Percentiles rank a stretch among this genome's conserved stretches.
These are phyloP conservation scores for Noctua fimbriata DNA, from an alignment of 2,888 invertebrate genomes.

Conservation along the genomic window DNA sequence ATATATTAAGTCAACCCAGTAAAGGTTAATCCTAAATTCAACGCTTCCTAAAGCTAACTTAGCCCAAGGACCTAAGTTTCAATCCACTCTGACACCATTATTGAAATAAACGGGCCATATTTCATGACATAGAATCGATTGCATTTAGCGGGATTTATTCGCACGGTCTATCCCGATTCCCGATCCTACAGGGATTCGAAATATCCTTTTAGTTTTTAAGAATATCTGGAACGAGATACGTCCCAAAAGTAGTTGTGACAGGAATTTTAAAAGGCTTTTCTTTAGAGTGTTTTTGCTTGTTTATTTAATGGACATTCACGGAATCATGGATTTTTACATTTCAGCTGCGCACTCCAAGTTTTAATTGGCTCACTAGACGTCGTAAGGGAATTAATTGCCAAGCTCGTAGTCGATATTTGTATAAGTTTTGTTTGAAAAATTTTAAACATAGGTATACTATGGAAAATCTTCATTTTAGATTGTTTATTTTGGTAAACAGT, in stretches of 20 bases:
- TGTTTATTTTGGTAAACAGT: not conserved
- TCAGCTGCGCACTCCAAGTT: not conserved
- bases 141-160: slow-evolving; percentile 62
- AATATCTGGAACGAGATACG: slow-evolving; percentile 10
- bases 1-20: not conserved
- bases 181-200: slow-evolving; percentile 10
- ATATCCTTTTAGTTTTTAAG: slow-evolving; percentile 31
- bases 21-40: not conserved
- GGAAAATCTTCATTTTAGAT: not conserved
- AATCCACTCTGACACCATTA: slow-evolving; percentile 60
- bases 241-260: slow-evolving; percentile 30
- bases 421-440: not conserved
- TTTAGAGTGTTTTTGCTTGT: slow-evolving; percentile 43
- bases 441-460: not conserved
- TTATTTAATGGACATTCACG: not conserved
- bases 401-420: not conserved
- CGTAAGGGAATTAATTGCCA: not conserved
- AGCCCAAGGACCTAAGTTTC: slow-evolving; percentile 46
- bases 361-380: not conserved
- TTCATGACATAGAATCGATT: slow-evolving; percentile 67
- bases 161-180: not conserved
- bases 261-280: slow-evolving; percentile 29
- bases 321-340: slow-evolving; percentile 14
- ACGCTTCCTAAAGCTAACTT: slow-evolving; percentile 18
- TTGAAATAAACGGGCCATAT: slow-evolving; percentile 66